Conservation (phyloP, 2,888 invertebrate species). For the Orthonychiurus folsomi region DNA sequence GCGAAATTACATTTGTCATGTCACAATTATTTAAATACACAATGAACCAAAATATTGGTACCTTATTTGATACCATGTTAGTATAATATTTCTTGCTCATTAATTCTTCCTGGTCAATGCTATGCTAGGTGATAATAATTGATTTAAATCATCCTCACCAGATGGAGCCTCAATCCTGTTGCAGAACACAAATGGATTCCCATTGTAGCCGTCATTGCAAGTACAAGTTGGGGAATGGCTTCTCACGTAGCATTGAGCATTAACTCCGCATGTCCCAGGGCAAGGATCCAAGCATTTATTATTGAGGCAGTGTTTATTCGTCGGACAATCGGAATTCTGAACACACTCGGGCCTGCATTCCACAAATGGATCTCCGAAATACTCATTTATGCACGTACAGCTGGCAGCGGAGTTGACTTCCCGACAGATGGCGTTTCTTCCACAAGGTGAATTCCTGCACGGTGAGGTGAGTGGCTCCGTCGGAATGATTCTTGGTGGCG, state of each 20-base stretch:
- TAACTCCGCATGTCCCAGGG: conserved; percentile 17
- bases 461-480: conserved; percentile 29
- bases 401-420: conserved; percentile 52
- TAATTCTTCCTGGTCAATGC: too few relatives aligned
- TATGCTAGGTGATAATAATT: too few relatives aligned
- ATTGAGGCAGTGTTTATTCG: conserved; percentile 43
- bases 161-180: too few relatives aligned
- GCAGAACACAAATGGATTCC: conserved; percentile 8
- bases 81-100: too few relatives aligned
- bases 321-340: conserved; percentile 51
- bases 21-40: too few relatives aligned
- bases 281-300: conserved; percentile 42
- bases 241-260: conserved; percentile 6
- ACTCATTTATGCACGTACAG: conserved; percentile 66
- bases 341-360: conserved; percentile 71
- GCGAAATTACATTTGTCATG: too few relatives aligned
- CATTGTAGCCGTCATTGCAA: conserved; percentile 3
- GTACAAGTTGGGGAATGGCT: conserved; percentile 4
- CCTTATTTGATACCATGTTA: too few relatives aligned
- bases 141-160: too few relatives aligned
- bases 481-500: conserved; percentile 21
- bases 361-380: conserved; percentile 49
- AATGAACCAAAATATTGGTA: too few relatives aligned
- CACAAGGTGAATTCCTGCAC: conserved; percentile 74
- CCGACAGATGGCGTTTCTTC: conserved; percentile 71